Conservation (phyloP, 2,888 invertebrate species). For the Tenthredo distinguenda region DNA sequence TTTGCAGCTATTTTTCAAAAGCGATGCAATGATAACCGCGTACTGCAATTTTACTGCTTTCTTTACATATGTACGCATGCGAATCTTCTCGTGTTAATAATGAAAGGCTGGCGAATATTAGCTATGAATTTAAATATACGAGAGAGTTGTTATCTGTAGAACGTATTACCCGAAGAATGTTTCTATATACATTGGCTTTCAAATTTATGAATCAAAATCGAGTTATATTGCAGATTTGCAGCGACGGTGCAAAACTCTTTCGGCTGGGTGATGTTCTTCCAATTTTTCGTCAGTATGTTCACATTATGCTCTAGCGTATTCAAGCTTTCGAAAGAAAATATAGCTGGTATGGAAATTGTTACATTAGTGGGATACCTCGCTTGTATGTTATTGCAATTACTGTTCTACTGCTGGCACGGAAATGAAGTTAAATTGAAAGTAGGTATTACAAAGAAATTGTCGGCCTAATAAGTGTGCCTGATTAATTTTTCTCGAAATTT, state of each 20-base stretch:
- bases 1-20: not conserved
- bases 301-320: constrained; percentile 24
- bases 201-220: not conserved
- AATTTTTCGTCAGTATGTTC: constrained; percentile 24
- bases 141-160: no score
- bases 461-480: not conserved
- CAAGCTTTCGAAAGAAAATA: constrained; percentile 17
- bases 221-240: constrained; percentile 8
- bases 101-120: not conserved
- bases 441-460: constrained; percentile 12
- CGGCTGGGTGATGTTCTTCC: constrained; percentile 19
- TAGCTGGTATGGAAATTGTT: not conserved
- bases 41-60: no score
- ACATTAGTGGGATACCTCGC: constrained; percentile 51
- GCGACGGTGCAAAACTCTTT: not conserved
- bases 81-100: not conserved
- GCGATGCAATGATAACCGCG: no score
- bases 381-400: constrained; percentile 64
- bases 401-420: constrained; percentile 68
- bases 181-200: not conserved
- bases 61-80: not conserved
- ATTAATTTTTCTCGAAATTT: not conserved
- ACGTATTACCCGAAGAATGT: not conserved
- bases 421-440: constrained; percentile 65
- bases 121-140: no score